phyloP scores from a whole-genome alignment of 2,113 vertebrate genomes.

The Alethe diademata region DNA sequence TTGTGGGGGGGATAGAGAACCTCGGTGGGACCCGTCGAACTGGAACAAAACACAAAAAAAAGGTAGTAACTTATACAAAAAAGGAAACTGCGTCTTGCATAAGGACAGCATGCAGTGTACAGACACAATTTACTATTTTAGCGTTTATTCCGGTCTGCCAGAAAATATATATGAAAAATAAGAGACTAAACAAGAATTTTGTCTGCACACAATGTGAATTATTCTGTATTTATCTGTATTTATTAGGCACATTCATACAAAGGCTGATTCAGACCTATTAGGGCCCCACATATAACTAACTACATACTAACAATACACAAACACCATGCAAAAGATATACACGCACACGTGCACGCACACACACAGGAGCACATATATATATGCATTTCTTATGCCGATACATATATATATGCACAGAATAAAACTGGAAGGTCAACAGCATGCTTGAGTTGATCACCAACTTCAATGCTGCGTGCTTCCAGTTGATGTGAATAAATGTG shows the following conservation, averaged over 20 bases:
- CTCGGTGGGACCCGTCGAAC: conserved; percentile 95
- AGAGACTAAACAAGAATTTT: conserved; percentile 66
- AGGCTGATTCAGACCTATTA: conserved; percentile 70
- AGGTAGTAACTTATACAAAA: conserved; percentile 73
- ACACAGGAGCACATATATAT: conserved; percentile 49
- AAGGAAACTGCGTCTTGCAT: neutral
- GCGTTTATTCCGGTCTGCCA: conserved; percentile 13
- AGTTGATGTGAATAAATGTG: conserved; percentile 87
- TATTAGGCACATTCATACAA: conserved; percentile 73
- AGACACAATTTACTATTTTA: conserved; percentile 63
- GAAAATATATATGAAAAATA: conserved; percentile 57
- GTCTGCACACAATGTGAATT: conserved; percentile 66
- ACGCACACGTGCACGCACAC: neutral
- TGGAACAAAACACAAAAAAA: conserved; percentile 80
- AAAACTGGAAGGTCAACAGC: conserved; percentile 80
- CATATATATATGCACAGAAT: conserved; percentile 74
- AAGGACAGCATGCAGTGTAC: conserved; percentile 72
- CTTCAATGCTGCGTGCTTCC: conserved; percentile 81
- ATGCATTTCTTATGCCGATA: conserved; percentile 64
- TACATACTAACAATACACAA: conserved; percentile 80
- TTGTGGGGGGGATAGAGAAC: conserved; percentile 98
- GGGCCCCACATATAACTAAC: conserved; percentile 72
- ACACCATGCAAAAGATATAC: conserved; percentile 84
- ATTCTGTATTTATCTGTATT: conserved; percentile 61
- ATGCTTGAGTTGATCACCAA: conserved; percentile 82